These are phyloP conservation scores for Hydractinia symbiolongicarpus DNA, from an alignment of 30 jellyfish, hydroid and myxozoan genomes.

Conservation along the genomic window DNA sequence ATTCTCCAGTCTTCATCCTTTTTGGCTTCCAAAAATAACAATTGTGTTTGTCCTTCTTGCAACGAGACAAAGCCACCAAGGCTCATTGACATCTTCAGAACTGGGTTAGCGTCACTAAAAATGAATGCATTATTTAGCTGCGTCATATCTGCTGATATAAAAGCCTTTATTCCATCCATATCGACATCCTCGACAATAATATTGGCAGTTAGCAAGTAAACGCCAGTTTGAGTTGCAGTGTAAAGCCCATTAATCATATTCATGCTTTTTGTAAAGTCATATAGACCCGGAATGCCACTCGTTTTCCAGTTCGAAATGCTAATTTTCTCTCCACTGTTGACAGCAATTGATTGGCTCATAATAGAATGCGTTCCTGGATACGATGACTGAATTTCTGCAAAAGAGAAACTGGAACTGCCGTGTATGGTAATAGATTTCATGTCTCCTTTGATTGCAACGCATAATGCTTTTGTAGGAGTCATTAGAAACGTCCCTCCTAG, in stretches of 20 bases:
- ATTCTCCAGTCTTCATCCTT: constrained; percentile 81
- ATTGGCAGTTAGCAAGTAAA: constrained; percentile 50
- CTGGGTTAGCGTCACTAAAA: constrained; percentile 57
- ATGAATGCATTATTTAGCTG: constrained; percentile 40
- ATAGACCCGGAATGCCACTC: constrained; percentile 47
- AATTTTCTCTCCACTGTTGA: background rate
- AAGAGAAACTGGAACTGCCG: background rate
- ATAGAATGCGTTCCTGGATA: constrained; percentile 23
- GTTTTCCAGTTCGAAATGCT: constrained; percentile 38
- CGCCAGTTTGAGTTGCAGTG: constrained; percentile 52
- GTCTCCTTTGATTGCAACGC: constrained; percentile 23
- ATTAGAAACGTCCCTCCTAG: constrained; percentile 8
- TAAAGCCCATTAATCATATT: constrained; percentile 45
- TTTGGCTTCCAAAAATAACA: constrained; percentile 36
- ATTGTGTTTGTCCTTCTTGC: constrained; percentile 40
- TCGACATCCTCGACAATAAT: constrained; percentile 39
- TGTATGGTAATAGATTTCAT: background rate
- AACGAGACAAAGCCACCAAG: constrained; percentile 62
- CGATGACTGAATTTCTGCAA: background rate
- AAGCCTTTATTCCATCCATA: constrained; percentile 26
- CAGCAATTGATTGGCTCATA: background rate
- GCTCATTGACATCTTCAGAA: constrained; percentile 43
- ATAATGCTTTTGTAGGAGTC: constrained; percentile 4
- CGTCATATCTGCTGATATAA: background rate
- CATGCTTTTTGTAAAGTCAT: constrained; percentile 47